phyloP scores from a whole-genome alignment of 2,113 vertebrate genomes.

The Heliornis fulica region DNA sequence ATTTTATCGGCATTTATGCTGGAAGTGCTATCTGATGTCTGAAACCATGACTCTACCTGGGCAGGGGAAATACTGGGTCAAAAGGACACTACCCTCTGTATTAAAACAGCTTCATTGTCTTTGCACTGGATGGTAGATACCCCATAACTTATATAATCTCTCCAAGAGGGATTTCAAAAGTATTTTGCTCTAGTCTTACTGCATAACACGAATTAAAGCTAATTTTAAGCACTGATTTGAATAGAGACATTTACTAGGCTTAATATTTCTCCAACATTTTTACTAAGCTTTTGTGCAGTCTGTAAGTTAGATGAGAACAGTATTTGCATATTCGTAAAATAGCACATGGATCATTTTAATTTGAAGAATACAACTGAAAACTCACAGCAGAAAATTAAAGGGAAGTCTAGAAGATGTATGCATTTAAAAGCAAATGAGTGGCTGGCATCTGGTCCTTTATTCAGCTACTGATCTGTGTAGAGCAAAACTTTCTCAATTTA shows the following conservation, averaged over 20 bases:
- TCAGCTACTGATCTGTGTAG: not conserved
- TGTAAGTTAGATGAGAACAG: not conserved
- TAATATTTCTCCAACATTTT: not conserved
- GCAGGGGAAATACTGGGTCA: not conserved
- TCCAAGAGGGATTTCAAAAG: not conserved
- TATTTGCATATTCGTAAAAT: conserved; percentile 12
- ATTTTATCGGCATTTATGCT: not conserved
- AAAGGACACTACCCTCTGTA: not conserved
- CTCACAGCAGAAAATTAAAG: not conserved
- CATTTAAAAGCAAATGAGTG: not conserved
- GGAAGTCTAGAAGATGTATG: not conserved
- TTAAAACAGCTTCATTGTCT: not conserved
- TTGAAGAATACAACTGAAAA: not conserved
- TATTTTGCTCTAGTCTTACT: not conserved
- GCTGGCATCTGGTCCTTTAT: not conserved
- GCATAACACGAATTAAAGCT: not conserved
- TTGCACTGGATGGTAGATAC: not conserved
- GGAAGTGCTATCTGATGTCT: not conserved
- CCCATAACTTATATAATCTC: not conserved
- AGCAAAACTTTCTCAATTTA: not conserved
- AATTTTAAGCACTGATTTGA: not conserved
- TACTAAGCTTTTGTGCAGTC: not conserved
- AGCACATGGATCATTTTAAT: not conserved
- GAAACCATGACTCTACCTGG: not conserved
- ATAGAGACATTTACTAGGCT: not conserved